A percentile compares a stretch with the other conserved stretches of the same genome.
These are phyloP conservation scores for Nephrotoma appendiculata DNA, from an alignment of 2,888 invertebrate species.

Conservation along the genomic window DNA sequence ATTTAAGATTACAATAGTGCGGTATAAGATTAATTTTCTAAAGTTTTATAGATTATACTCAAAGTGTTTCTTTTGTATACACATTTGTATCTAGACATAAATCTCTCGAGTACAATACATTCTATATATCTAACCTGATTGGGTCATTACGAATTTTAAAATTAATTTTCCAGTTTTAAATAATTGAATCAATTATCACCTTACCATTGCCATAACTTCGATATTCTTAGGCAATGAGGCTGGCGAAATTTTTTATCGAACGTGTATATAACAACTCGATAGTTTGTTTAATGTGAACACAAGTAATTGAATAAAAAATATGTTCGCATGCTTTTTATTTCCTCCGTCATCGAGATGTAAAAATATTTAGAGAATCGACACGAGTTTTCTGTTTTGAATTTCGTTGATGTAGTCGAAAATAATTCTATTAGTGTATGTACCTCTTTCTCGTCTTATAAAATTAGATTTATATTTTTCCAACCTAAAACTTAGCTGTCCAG, in stretches of 20 bases:
- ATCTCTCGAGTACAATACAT: neutral
- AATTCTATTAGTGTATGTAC: neutral
- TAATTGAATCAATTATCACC: neutral
- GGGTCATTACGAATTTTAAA: neutral
- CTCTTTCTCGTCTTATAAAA: neutral
- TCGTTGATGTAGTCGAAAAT: neutral
- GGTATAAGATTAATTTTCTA: neutral
- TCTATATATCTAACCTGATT: neutral
- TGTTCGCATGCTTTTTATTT: neutral
- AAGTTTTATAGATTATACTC: neutral
- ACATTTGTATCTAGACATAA: neutral
- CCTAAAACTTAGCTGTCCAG: neutral
- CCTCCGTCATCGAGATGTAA: neutral
- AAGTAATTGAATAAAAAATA: too few relatives aligned
- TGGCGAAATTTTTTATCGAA: too few relatives aligned
- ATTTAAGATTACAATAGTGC: neutral
- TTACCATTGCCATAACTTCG: too few relatives aligned
- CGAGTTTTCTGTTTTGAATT: neutral
- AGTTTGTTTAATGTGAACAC: too few relatives aligned
- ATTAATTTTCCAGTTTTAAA: neutral
- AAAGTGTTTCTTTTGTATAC: neutral
- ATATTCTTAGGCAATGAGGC: too few relatives aligned
- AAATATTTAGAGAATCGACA: neutral
- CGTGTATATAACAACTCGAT: too few relatives aligned
- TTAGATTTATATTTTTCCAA: neutral